Evolutionary conservation across 2,113 vertebrate species (phyloP), one percentile per base, ranked within the genome.

Genomic region (Otus sunia): DNA sequence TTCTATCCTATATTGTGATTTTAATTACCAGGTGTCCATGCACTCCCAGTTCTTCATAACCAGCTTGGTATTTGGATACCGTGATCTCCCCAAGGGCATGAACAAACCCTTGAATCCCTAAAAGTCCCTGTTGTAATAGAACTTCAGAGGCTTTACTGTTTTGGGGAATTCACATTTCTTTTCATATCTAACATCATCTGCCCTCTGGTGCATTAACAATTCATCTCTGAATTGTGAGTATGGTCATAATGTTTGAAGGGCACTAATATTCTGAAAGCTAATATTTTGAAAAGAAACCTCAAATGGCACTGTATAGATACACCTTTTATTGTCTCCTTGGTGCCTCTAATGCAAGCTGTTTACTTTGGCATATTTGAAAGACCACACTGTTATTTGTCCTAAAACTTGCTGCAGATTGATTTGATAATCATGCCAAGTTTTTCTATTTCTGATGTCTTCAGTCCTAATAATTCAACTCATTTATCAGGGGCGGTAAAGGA

Each of bases 311-410:
- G 27, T 29, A 56, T 17, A 25, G 29, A 69, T 86, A 50, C 55
- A 66, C 39, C 58, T 93, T 93, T 88, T 53, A 66, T 78, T 67
- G 69, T 49, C 50, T 93, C 58, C 68, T 86, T 76, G 25, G 13
- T 85, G 30, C 36, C 58, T 88, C 53, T 92, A 88, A 62, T 63
- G 67, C 66, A 93, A 94, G 77, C 69, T 88, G 64, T 94, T 95
- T 96, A 88, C 36, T 90, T 41, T 83, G 88, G 78, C 75, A 66
- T 88, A 85, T 82, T 93, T 92, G 87, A 91, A 94, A 96, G 66
- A 86, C 55, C 67, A 83, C 9, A 6, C 50, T 77, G 84, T 68
- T 94, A 87, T 87, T 90, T 95, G 60, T 82, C 81, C 96, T 90
- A 90, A 94, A 96, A 92, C 49, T 76, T 91, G 53, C 71, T 92